Conservation (phyloP, 2,113 vertebrate genomes). For the Embiotoca jacksoni region DNA sequence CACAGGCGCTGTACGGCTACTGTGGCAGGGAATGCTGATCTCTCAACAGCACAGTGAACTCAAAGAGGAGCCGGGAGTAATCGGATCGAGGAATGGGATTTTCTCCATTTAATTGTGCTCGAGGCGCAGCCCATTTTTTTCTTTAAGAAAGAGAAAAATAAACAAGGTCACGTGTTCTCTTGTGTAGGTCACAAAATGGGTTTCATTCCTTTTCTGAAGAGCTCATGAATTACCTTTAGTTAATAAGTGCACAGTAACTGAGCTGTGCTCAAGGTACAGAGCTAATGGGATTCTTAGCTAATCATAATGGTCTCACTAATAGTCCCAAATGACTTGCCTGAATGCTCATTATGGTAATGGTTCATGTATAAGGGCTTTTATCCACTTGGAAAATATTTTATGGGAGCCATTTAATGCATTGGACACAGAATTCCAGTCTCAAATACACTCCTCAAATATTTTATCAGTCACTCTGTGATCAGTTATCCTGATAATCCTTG, state of each 20-base stretch:
- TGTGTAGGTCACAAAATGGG: slow-evolving; percentile 1
- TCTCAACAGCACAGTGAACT: slow-evolving; percentile 48
- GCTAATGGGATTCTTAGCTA: slow-evolving; percentile 72
- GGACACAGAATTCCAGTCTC: slow-evolving; percentile 17
- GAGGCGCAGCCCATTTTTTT: slow-evolving; percentile 32
- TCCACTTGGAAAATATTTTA: slow-evolving; percentile 48
- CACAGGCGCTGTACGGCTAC: slow-evolving; percentile 30
- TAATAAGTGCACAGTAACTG: slow-evolving; percentile 35
- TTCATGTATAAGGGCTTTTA: slow-evolving; percentile 51
- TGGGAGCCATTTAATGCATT: slow-evolving; percentile 26
- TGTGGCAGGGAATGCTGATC: slow-evolving; percentile 51
- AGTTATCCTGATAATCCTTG: neutral
- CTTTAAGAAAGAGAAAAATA: slow-evolving; percentile 41
- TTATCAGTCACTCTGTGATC: slow-evolving; percentile 17
- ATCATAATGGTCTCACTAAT: slow-evolving; percentile 71
- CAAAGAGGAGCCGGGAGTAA: slow-evolving; percentile 60
- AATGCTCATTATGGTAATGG: slow-evolving; percentile 72
- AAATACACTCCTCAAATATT: slow-evolving; percentile 16
- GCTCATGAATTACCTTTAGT: slow-evolving; percentile 41
- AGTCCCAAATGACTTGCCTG: slow-evolving; percentile 64
- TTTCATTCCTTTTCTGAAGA: slow-evolving; percentile 19
- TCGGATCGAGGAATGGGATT: slow-evolving; percentile 61
- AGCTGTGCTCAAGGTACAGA: slow-evolving; percentile 59
- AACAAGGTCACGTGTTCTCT: slow-evolving; percentile 46
- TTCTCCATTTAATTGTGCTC: slow-evolving; percentile 52